Evolutionary conservation across 2,113 vertebrate genomes (phyloP), one percentile per base, ranked within the genome.

Genomic region (Bombycilla garrulus): DNA sequence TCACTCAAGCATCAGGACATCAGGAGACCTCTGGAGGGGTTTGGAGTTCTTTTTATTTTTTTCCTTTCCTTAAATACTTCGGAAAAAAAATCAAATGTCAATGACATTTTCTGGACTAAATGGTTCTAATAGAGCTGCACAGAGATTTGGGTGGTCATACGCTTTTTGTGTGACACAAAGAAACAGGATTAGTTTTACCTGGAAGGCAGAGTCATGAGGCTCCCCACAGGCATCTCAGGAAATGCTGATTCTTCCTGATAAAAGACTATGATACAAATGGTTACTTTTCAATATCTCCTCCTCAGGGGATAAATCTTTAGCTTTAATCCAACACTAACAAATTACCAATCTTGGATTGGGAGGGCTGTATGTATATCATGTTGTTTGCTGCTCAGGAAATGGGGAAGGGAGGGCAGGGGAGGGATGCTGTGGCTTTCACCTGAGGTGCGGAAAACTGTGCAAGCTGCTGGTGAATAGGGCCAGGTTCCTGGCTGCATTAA

Each of bases 201-300:
- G 51, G 53, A 84, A 79, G 84, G 80, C 80, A 62, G 47, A 95
- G 81, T 57, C 47, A 24, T 3, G 17, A 70, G 71, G 81, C 28
- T 95, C 65, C 91, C 95, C 40, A 28, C 78, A 71, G 91, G 56
- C 83, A 60, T 73, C 89, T 86, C 77, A 73, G 64, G 74, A 88
- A 89, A 86, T 21, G 80, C 72, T 84, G 70, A 70, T 94, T 87
- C 77, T 60, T 88, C 60, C 78, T 79, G 70, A 86, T 83, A 76
- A 90, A 70, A 92, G 66, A 81, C 83, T 58, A 66, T 90, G 72
- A 51, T 64, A 80, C 28, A 72, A 69, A 84, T 25, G 12, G 67
- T 88, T 94, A 44, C 33, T 53, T 90, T 92, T 72, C 82, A 86
- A 48, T 67, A 67, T 21, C 53, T 88, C 50, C 23, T 81, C 35